phyloP scores from a whole-genome alignment of 2,113 vertebrate species.

The Nematolebias whitei region DNA sequence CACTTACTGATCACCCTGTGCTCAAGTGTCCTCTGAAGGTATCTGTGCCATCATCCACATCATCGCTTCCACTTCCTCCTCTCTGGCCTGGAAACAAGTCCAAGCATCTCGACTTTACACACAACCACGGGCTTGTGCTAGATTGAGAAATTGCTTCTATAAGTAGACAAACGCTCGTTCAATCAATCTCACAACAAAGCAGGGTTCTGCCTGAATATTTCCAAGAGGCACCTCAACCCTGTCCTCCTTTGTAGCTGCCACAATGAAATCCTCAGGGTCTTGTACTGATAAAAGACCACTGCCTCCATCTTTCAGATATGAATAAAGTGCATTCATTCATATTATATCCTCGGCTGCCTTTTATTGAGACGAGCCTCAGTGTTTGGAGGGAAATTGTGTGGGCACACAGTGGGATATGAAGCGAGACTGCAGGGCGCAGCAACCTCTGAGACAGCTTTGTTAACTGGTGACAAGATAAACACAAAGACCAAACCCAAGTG shows the following conservation, averaged over 20 bases:
- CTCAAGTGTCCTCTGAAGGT: slow-evolving; percentile 21
- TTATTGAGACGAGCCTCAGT: slow-evolving; percentile 25
- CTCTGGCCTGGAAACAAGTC: slow-evolving; percentile 17
- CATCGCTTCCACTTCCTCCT: slow-evolving; percentile 17
- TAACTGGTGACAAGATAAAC: slow-evolving; percentile 61
- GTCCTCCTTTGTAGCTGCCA: slow-evolving; percentile 27
- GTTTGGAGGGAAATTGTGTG: slow-evolving; percentile 17
- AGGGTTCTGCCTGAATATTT: slow-evolving; percentile 32
- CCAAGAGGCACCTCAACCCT: slow-evolving; percentile 17
- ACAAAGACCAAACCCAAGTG: slow-evolving; percentile 31
- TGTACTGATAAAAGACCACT: slow-evolving; percentile 52
- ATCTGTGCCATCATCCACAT: slow-evolving; percentile 11
- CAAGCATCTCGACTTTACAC: slow-evolving; percentile 14
- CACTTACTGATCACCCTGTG: slow-evolving; percentile 37
- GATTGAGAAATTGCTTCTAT: slow-evolving; percentile 43
- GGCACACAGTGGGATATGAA: slow-evolving; percentile 34
- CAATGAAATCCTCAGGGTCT: slow-evolving; percentile 27
- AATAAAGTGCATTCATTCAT: slow-evolving; percentile 42
- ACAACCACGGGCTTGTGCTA: slow-evolving; percentile 21
- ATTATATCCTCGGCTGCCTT: slow-evolving; percentile 17
- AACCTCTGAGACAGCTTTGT: slow-evolving; percentile 48
- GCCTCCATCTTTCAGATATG: slow-evolving; percentile 27
- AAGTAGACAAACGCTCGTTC: slow-evolving; percentile 13
- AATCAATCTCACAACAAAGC: slow-evolving; percentile 52
- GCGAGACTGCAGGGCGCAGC: slow-evolving; percentile 26